A percentile compares a stretch with the other conserved stretches of the same genome.
phyloP scores from a whole-genome alignment of 2,113 vertebrate genomes.

The Bucco capensis region DNA sequence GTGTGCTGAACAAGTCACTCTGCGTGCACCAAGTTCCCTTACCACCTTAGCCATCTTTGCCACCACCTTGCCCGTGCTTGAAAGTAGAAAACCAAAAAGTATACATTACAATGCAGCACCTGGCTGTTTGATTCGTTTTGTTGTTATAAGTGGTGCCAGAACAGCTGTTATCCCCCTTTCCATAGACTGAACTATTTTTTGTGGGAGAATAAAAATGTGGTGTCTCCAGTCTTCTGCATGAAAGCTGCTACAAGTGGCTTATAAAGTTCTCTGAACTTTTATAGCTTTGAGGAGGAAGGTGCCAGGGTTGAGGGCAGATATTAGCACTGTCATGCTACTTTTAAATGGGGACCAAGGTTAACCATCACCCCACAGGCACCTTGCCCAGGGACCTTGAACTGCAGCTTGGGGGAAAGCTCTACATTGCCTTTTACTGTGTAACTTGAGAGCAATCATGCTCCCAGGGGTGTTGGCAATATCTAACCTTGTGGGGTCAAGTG shows the following conservation, averaged over 20 bases:
- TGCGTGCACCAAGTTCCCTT: background rate
- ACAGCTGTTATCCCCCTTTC: background rate
- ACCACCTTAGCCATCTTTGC: background rate
- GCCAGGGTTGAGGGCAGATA: background rate
- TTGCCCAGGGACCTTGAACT: background rate
- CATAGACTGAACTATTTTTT: background rate
- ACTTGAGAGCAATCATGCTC: background rate
- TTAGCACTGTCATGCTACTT: background rate
- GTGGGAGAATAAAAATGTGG: background rate
- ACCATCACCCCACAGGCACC: background rate
- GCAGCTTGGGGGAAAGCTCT: background rate
- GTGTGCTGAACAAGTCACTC: background rate
- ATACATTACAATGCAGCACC: background rate
- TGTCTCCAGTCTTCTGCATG: accelerated
- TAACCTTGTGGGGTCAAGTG: background rate
- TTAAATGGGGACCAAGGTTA: background rate
- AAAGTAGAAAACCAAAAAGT: background rate
- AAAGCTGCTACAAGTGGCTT: background rate
- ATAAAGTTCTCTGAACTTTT: background rate
- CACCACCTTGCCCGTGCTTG: background rate
- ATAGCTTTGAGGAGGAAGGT: background rate
- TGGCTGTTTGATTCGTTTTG: background rate
- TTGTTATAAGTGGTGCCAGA: background rate
- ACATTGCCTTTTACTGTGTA: background rate
- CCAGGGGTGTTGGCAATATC: background rate